Evolutionary conservation across 2,888 invertebrate genomes (phyloP).

Genomic region (Melinaea marsaeus): DNA sequence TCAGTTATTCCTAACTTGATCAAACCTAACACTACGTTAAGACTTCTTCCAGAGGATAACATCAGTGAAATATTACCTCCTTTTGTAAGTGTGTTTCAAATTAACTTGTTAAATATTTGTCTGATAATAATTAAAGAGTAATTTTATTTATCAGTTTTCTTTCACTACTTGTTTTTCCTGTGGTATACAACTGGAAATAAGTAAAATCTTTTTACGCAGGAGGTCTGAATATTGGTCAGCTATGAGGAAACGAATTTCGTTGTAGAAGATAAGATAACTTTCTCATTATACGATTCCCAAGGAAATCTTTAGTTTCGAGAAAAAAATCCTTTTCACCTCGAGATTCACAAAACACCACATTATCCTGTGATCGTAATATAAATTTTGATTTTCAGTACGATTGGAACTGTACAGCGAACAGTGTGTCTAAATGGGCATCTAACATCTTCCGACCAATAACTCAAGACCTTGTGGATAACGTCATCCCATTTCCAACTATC

Average conservation of each 20-base stretch:
- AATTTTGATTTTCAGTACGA: slow-evolving; percentile 47
- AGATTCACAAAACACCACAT: no score
- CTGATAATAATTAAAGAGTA: no score
- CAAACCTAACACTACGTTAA: slow-evolving; percentile 29
- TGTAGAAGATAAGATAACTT: no score
- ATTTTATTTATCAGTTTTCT: no score
- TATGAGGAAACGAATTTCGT: neutral
- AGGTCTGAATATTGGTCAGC: no score
- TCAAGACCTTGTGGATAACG: slow-evolving; percentile 38
- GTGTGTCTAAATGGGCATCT: slow-evolving; percentile 46
- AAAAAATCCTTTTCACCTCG: no score
- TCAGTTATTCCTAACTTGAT: slow-evolving; percentile 32
- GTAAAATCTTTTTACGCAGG: no score
- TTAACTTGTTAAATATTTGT: no score
- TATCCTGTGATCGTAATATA: neutral
- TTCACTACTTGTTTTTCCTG: no score
- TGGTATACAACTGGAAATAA: no score
- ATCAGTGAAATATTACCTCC: slow-evolving; percentile 42
- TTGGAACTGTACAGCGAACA: slow-evolving; percentile 33
- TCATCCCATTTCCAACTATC: slow-evolving; percentile 48
- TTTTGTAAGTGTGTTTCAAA: slow-evolving; percentile 41
- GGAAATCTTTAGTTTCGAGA: no score
- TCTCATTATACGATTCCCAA: no score
- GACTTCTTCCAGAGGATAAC: slow-evolving; percentile 43
- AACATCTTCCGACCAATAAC: slow-evolving; percentile 47